These are phyloP conservation scores for Drosophila paulistorum DNA, from an alignment of 1,140 invertebrate genomes.

Conservation along the genomic window DNA sequence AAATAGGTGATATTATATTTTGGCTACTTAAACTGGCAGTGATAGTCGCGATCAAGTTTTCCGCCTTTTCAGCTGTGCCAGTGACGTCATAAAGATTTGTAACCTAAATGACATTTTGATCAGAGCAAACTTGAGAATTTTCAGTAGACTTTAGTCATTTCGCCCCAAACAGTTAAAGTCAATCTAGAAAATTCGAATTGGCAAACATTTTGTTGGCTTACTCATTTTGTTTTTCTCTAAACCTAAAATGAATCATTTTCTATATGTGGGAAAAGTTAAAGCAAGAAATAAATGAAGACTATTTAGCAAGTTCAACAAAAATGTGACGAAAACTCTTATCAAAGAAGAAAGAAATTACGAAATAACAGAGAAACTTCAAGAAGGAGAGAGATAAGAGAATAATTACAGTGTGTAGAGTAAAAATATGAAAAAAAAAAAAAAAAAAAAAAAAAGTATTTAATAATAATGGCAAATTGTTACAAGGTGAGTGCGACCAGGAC, in stretches of 20 bases:
- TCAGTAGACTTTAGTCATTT: no score
- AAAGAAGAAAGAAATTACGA: slow-evolving; percentile 16
- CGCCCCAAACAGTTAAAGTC: no score
- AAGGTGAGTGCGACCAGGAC: slow-evolving; percentile 14
- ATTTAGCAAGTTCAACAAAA: background rate
- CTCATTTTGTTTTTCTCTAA: slow-evolving; percentile 5
- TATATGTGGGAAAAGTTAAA: background rate
- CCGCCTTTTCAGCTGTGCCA: no score
- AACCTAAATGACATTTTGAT: no score
- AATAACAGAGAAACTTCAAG: slow-evolving; percentile 29
- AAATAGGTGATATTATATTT: background rate
- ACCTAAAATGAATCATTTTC: background rate
- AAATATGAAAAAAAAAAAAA: background rate
- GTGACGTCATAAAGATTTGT: no score
- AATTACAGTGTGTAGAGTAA: slow-evolving; percentile 1
- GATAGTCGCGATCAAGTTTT: no score
- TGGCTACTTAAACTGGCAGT: background rate
- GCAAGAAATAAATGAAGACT: background rate
- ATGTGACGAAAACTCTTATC: slow-evolving; percentile 11
- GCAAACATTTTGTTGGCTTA: slow-evolving; percentile 1
- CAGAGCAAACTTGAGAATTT: no score
- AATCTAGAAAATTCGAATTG: slow-evolving; percentile 1
- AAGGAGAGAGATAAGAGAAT: slow-evolving; percentile 22
- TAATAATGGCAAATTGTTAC: slow-evolving; percentile 18
- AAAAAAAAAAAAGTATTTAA: background rate